Conservation (phyloP, 1,140 invertebrate species). For the Drosophila lacteicornis region DNA sequence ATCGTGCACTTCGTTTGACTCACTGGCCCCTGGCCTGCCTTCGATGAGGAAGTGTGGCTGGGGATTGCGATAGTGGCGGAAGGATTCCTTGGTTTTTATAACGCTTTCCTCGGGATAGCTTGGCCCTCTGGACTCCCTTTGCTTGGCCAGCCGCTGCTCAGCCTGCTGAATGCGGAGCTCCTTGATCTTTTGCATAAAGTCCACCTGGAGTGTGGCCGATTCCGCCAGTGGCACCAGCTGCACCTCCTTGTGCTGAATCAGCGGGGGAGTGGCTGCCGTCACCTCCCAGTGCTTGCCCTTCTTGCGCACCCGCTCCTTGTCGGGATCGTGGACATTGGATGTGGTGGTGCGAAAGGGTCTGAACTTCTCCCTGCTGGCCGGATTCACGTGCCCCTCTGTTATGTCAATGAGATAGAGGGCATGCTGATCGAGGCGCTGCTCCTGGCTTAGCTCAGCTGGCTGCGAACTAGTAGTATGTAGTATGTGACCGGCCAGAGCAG, state of each 20-base stretch:
- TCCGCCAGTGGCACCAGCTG: constrained; percentile 76
- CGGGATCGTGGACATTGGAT: constrained; percentile 87
- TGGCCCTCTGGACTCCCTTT: constrained; percentile 4
- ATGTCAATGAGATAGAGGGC: constrained; percentile 87
- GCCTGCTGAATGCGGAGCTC: constrained; percentile 74
- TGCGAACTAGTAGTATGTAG: constrained; percentile 41
- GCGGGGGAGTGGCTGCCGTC: constrained; percentile 89
- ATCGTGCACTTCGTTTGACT: constrained; percentile 72
- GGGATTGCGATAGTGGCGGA: constrained; percentile 65
- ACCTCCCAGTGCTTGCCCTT: constrained; percentile 88
- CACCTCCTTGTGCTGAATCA: constrained; percentile 77
- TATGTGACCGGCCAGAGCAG: constrained; percentile 40
- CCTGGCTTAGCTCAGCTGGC: constrained; percentile 8
- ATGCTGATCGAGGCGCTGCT: constrained; percentile 85
- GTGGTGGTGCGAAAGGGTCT: constrained; percentile 89
- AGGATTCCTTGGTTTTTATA: constrained; percentile 65
- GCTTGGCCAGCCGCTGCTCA: constrained; percentile 65
- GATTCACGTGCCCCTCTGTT: constrained; percentile 85
- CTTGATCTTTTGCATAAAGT: constrained; percentile 72
- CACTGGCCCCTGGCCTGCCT: constrained; percentile 54
- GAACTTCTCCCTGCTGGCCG: constrained; percentile 85
- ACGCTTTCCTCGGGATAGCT: constrained; percentile 52
- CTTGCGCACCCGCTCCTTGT: constrained; percentile 87
- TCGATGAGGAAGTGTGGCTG: constrained; percentile 63
- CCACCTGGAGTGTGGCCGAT: constrained; percentile 69